Base-by-base conservation (phyloP, 2,797 vertebrate genomes). In the Capromys pilorides region DNA sequence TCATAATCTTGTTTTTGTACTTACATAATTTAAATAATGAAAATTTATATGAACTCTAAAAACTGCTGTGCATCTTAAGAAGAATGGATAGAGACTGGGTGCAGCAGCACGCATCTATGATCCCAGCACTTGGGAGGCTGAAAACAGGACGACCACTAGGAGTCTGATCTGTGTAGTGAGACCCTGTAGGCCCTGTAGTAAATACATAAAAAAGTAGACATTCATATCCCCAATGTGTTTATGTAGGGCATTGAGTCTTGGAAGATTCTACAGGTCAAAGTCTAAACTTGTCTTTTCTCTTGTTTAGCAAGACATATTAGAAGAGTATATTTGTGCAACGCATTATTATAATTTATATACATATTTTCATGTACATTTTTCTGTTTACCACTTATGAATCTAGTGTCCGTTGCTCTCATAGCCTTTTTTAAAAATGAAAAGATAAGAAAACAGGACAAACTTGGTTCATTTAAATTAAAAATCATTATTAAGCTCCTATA, bases 401-500 rank as follows among this genome's bases (percentile, higher is more conserved):
- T 28, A 87, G 10, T 73, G 5, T 89, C 36, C 81, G 22, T 94
- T 93, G 12, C 79, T 49, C 80, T 59, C 9, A 5, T 36, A 84
- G 77, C 13, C 8, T 49, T 94, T 94, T 94, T 39, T 18, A 62
- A 90, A 96, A 95, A 75, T 88, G 36, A 57, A 85, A 93, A 86
- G 6, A 80, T 81, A 9, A 6, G 31, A 59, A 71, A 88, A 22
- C 13, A 94, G 54, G n/a, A 93, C 84, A 80, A 93, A 8, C 6
- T 66, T 71, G 22, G 54, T 71, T 87, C 54, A 84, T 82, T 93
- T 90, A 86, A 95, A 90, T 87, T 81, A 26, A 86, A 89, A 33
- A 54, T 36, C 75, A 64, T 89, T 90, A 62, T 81, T 36, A 86
- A 77, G 5, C 4, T 71, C 66, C 45, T 94, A 11, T 71, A 26